These are phyloP conservation scores for Prochilodus magdalenae DNA, from an alignment of 2,113 vertebrate species.

Conservation along the genomic window DNA sequence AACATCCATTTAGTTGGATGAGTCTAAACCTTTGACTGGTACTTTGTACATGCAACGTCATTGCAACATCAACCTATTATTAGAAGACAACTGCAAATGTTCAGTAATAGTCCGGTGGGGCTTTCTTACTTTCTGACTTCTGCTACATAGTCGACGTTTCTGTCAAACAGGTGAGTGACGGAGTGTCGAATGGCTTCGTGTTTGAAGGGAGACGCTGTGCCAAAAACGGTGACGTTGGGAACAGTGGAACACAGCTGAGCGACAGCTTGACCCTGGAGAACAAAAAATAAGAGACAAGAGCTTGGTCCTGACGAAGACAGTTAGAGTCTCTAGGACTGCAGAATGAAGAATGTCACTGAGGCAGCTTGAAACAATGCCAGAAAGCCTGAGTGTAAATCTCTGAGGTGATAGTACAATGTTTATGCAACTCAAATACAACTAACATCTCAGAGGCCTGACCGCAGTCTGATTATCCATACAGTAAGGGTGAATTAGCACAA, in stretches of 20 bases:
- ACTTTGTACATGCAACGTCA: neutral
- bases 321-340: neutral
- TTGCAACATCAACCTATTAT: neutral
- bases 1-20: no score
- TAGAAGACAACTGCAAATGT: neutral
- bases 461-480: slow-evolving; percentile 1
- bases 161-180: slow-evolving; percentile 93
- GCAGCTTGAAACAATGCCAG: neutral
- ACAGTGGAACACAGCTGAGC: slow-evolving; percentile 95
- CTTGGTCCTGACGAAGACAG: neutral
- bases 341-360: neutral
- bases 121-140: slow-evolving; percentile 96
- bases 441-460: neutral
- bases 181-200: slow-evolving; percentile 95
- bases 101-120: neutral
- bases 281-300: slow-evolving; percentile 27
- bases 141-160: slow-evolving; percentile 93
- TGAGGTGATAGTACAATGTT: neutral
- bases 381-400: neutral
- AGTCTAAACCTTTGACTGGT: no score
- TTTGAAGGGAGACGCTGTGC: slow-evolving; percentile 94
- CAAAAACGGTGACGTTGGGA: slow-evolving; percentile 91
- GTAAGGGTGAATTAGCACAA: neutral
- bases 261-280: slow-evolving; percentile 92
- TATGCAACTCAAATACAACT: neutral